Percentiles rank a stretch among this genome's conserved stretches.
Conservation (phyloP, 2,888 invertebrate species). For the Brachyptera risi region DNA sequence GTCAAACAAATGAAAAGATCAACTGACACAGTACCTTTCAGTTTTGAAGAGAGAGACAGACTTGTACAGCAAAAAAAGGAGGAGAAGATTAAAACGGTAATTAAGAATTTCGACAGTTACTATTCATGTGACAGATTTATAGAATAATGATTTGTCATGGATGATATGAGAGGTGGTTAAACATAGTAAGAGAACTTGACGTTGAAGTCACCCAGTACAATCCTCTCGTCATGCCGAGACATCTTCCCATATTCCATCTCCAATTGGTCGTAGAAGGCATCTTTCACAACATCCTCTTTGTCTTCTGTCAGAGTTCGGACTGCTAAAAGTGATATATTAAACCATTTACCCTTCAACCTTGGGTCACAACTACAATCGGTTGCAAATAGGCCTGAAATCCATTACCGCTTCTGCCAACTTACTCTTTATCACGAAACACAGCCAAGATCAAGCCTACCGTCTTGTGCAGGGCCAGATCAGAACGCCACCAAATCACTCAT, state of each 20-base stretch:
- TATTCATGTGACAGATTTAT: no score
- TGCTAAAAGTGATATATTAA: neutral
- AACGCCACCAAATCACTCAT: neutral
- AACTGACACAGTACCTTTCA: constrained; percentile 54
- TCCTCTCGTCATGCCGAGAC: neutral
- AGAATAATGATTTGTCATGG: no score
- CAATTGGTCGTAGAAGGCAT: neutral
- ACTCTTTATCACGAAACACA: neutral
- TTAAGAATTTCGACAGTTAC: no score
- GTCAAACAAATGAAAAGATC: no score
- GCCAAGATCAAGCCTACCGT: neutral
- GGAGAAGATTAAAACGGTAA: constrained; percentile 56
- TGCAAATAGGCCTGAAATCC: neutral
- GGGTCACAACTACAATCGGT: no score
- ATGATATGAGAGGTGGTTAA: no score
- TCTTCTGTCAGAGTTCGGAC: neutral
- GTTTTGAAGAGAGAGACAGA: constrained; percentile 64
- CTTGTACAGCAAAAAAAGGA: constrained; percentile 54
- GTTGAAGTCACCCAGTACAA: neutral
- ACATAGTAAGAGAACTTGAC: no score
- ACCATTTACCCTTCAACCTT: neutral
- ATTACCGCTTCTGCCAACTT: neutral
- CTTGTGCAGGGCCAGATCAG: neutral
- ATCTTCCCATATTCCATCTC: neutral
- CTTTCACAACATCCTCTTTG: neutral